Evolutionary conservation across 2,113 vertebrate genomes (phyloP).

Genomic region (Hippocampus comes): DNA sequence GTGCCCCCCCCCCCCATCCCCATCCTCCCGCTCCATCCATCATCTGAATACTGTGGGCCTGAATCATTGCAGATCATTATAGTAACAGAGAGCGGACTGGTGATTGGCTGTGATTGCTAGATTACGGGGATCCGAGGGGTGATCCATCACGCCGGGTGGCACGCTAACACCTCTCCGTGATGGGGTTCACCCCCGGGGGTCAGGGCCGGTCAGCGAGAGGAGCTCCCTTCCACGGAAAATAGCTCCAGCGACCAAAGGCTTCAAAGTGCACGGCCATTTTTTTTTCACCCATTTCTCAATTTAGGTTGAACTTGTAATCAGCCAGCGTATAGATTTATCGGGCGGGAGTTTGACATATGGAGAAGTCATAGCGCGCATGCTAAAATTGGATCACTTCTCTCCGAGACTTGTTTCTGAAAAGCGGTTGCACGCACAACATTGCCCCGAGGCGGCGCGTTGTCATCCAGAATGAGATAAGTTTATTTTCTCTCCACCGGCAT

Average conservation of each 20-base stretch:
- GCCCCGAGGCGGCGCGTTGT: conserved; percentile 83
- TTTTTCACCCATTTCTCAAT: not conserved
- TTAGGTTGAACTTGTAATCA: conserved; percentile 12
- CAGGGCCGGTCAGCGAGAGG: conserved; percentile 61
- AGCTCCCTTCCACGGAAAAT: conserved; percentile 35
- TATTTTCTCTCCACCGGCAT: conserved; percentile 85
- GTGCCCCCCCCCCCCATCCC: conserved; percentile 5
- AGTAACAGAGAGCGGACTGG: conserved; percentile 56
- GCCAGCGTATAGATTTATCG: conserved; percentile 5
- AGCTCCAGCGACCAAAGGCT: conserved; percentile 12
- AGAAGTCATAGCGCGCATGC: not conserved
- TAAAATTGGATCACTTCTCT: conserved; percentile 1
- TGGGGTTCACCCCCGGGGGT: conserved; percentile 67
- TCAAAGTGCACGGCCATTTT: conserved; percentile 12
- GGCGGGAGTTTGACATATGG: conserved; percentile 1
- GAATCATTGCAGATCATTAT: conserved; percentile 74
- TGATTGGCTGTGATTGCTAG: conserved; percentile 69
- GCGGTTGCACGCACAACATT: conserved; percentile 28
- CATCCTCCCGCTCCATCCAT: conserved; percentile 52
- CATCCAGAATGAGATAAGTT: conserved; percentile 93
- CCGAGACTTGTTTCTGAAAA: conserved; percentile 58
- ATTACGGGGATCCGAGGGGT: conserved; percentile 67
- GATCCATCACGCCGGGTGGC: conserved; percentile 73
- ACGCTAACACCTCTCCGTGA: conserved; percentile 70
- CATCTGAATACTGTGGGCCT: conserved; percentile 67